These are phyloP conservation scores for Serripes groenlandicus DNA, from an alignment of 2,888 invertebrate genomes.

Conservation along the genomic window DNA sequence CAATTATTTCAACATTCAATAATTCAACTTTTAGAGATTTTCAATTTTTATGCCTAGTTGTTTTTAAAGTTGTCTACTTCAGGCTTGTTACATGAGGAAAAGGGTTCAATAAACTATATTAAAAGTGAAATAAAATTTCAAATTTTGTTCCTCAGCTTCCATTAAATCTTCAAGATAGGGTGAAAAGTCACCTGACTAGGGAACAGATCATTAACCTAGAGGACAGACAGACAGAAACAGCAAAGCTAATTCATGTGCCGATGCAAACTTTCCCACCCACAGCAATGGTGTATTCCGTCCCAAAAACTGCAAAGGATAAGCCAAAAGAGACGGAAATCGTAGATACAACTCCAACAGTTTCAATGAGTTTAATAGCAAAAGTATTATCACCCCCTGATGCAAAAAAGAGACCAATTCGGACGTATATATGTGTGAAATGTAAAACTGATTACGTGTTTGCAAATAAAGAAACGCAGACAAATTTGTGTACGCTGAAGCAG, in stretches of 20 bases:
- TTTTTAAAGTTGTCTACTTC: not conserved
- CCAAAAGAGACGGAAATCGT: conserved; percentile 57
- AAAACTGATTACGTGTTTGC: conserved; percentile 76
- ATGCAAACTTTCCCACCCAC: conserved; percentile 94
- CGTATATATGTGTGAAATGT: conserved; percentile 83
- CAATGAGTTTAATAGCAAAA: conserved; percentile 83
- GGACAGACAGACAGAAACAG: conserved; percentile 71
- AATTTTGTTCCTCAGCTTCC: conserved; percentile 92
- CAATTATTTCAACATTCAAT: not conserved
- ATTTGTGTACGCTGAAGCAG: conserved; percentile 47
- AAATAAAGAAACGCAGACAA: conserved; percentile 82
- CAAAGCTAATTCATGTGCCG: conserved; percentile 90
- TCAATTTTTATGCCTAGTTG: no score
- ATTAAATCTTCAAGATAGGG: conserved; percentile 95
- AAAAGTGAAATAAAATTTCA: no score
- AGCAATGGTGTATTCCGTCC: conserved; percentile 91
- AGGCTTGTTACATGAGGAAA: not conserved
- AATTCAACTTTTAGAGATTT: not conserved
- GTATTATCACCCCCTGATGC: conserved; percentile 81
- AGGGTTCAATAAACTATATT: not conserved
- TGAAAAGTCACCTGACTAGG: conserved; percentile 87
- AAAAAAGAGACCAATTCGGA: conserved; percentile 73
- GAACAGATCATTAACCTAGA: conserved; percentile 82
- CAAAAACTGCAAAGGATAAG: conserved; percentile 69
- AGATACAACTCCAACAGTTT: conserved; percentile 69